Evolutionary conservation across 1,140 invertebrate species (phyloP).

Genomic region (Drosophila bipectinata): DNA sequence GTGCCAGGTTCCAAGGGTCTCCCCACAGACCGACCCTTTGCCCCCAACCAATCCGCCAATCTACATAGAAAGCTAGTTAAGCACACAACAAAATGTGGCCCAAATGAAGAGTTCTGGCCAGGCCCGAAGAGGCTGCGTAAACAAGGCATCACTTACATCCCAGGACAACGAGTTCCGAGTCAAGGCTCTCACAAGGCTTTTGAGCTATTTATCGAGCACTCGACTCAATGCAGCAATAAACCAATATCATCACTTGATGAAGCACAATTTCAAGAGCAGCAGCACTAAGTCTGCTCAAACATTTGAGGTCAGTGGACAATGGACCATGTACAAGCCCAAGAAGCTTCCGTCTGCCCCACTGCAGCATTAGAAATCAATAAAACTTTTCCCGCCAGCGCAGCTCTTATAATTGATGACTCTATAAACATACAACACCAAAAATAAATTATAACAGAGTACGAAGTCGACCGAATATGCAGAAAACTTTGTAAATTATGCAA

Average conservation of each 20-base stretch:
- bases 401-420: conserved; percentile 72
- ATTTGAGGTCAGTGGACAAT: conserved; percentile 30
- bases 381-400: conserved; percentile 20
- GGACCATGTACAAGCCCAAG: conserved; percentile 1
- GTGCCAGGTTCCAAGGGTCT: conserved; percentile 17
- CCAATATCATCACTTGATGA: conserved; percentile 42
- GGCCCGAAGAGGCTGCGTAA: conserved; percentile 42
- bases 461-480: conserved; percentile 65
- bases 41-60: conserved; percentile 30
- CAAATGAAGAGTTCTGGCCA: conserved; percentile 28
- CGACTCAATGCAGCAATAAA: conserved; percentile 46
- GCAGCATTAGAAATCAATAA: conserved; percentile 53
- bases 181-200: conserved; percentile 37
- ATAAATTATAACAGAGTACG: conserved; percentile 18
- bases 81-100: conserved; percentile 45
- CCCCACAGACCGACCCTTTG: conserved; percentile 23
- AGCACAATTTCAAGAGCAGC: conserved; percentile 20
- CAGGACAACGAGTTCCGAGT: conserved; percentile 25
- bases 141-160: conserved; percentile 59
- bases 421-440: conserved; percentile 62
- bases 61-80: conserved; percentile 57
- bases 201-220: conserved; percentile 75
- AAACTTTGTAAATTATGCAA: conserved; percentile 80
- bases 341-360: background rate
- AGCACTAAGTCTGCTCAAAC: conserved; percentile 42